Conservation (phyloP, 2,888 invertebrate species). For the Pristionchus fissidentatus region DNA sequence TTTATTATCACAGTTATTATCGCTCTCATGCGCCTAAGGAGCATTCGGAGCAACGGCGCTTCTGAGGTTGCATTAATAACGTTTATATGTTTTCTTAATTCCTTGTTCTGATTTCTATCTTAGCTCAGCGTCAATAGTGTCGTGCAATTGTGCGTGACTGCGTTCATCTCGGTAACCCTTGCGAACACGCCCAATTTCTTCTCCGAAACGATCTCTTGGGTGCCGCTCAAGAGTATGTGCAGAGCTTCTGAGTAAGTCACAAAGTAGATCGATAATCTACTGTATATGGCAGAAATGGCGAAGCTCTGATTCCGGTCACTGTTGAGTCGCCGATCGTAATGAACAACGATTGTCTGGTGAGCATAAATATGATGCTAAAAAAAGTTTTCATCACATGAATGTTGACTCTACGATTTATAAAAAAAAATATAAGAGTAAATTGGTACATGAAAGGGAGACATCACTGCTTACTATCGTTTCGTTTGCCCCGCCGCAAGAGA, state of each 20-base stretch:
- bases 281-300: background rate
- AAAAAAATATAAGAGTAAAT: too few species aligned
- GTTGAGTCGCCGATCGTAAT: background rate
- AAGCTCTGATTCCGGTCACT: background rate
- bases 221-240: background rate
- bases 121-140: background rate
- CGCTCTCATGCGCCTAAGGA: background rate
- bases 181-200: background rate
- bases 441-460: too few species aligned
- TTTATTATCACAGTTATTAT: background rate
- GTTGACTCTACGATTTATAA: too few species aligned
- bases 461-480: too few species aligned
- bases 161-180: background rate
- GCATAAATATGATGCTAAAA: too few species aligned
- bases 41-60: background rate
- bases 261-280: too few species aligned
- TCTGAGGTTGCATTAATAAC: too few species aligned
- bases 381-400: background rate
- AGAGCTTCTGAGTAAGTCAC: background rate
- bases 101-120: background rate
- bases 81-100: background rate
- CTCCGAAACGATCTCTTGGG: background rate
- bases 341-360: background rate
- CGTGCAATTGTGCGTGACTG: background rate
- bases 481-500: too few species aligned